Evolutionary conservation across 2,113 vertebrate species (phyloP), one percentile per base, ranked within the genome.

Genomic region (Xiphophorus couchianus): DNA sequence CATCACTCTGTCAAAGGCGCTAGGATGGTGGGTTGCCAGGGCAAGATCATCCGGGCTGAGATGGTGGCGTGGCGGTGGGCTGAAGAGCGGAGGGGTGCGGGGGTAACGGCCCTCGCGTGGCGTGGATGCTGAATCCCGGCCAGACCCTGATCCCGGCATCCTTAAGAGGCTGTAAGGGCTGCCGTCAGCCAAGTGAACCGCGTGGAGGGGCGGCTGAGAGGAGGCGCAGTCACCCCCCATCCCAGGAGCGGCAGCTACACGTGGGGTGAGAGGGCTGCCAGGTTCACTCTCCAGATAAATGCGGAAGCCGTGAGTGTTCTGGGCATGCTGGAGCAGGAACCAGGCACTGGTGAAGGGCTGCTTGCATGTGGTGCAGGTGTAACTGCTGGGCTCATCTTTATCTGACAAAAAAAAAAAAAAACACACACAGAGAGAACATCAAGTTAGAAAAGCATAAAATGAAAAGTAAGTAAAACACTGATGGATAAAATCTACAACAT

Each of bases 341-440:
- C 98, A 99, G 94, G 98, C 98, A 92, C 96, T 98, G 95, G 94
- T 96, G 95, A 99, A 99, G 94, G 97, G 96, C 95, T 99, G 98
- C 96, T 99, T 99, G 95, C 98, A 99, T 91, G 97, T 99, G 90
- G 97, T 99, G 95, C 98, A 99, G 84, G 96, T 98, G 93, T 98
- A 99, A 92, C 96, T 98, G 96, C 97, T 98, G 95, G 98, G 98
- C 95, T 99, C 98, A 78, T 99, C 97, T 96, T 99, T 99, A 95
- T 98, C 97, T 99, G 95, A 86, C 25, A 48, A 93, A 80, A 37
- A 37, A 37, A 10, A 93, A 82, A 35, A 31, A 92, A 91, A 22
- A 89, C 93, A 92, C 17, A 29, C 1, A 84, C n/a, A 80, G 48
- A 80, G 44, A 79, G 2, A 6, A 27, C 13, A 51, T 35, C 25